Base-by-base conservation (phyloP, 2,113 vertebrate genomes). In the Egretta garzetta region DNA sequence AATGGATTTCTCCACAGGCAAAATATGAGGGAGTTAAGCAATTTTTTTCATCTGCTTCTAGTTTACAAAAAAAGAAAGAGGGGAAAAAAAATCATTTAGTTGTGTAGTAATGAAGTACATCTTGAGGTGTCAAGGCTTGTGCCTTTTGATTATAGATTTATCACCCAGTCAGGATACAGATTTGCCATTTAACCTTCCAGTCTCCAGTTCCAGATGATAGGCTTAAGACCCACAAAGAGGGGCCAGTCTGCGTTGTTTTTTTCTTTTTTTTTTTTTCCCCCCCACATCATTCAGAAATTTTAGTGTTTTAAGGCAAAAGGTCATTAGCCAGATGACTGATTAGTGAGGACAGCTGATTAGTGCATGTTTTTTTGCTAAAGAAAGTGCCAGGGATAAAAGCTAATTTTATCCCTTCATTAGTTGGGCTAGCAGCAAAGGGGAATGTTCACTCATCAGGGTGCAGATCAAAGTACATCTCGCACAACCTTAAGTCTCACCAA, bases 371-470 rank as follows among this genome's bases (percentile, higher is more conserved):
- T 98, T 98, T 97, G 96, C 98, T 97, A 98, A 98, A 98, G 98
- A 99, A 98, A 98, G 98, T 98, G 98, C 98, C 97, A 98, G 97
- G 98, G 98, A 98, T 98, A 98, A 98, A 98, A 98, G 98, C 97
- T 98, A 98, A 98, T 99, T 98, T 99, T 99, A 99, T 99, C 98
- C 98, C 99, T 99, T 99, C 99, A 99, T 99, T 99, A 99, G 98
- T 98, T 98, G 98, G 94, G 98, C 98, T 99, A 98, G 98, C 97
- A 99, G 98, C 98, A 98, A 98, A 98, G 97, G 98, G 98, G 97
- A 98, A 98, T 97, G 97, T 97, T 98, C 98, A 98, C 98, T 99
- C 98, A 99, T 98, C 98, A 99, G 98, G 97, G 97, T 97, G 90
- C 97, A 99, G 99, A 99, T 99, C 99, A 99, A 99, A 99, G 99